Conservation (phyloP, 30 jellyfish, hydroid and myxozoan genomes). For the Hydractinia echinata region DNA sequence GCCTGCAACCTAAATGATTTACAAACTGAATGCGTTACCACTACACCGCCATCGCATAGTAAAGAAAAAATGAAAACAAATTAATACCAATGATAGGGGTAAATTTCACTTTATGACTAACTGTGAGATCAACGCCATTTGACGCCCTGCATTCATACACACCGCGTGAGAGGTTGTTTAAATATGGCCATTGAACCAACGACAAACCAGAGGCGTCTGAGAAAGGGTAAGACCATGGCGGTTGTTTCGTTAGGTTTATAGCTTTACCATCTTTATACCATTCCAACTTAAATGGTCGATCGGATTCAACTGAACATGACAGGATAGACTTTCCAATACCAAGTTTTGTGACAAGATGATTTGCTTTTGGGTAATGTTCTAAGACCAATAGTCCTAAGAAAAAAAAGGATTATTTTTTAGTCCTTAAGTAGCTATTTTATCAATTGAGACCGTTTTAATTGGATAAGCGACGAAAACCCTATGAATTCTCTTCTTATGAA, state of each 20-base stretch:
- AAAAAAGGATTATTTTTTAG: neutral
- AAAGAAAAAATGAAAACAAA: too few relatives aligned
- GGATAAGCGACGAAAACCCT: too few relatives aligned
- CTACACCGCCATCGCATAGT: too few relatives aligned
- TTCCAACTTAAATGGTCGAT: conserved; percentile 11
- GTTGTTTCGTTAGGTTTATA: conserved; percentile 3
- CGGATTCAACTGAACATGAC: conserved; percentile 34
- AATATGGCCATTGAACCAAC: conserved; percentile 29
- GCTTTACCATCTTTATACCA: conserved; percentile 25
- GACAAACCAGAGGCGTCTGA: conserved; percentile 23
- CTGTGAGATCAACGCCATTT: conserved; percentile 29
- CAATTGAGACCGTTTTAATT: too few relatives aligned
- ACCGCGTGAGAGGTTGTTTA: conserved; percentile 11
- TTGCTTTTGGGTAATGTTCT: conserved; percentile 13
- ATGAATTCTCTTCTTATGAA: too few relatives aligned
- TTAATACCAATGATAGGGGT: conserved; percentile 1
- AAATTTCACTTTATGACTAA: neutral
- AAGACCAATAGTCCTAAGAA: neutral
- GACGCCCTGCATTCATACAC: conserved; percentile 30
- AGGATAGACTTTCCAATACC: conserved; percentile 25
- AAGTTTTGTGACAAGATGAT: neutral
- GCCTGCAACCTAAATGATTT: too few relatives aligned
- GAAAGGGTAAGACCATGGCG: conserved; percentile 25
- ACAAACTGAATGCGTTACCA: too few relatives aligned
- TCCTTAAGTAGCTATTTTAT: too few relatives aligned